Conservation (phyloP, 2,888 invertebrate species). For the Tuberolachnus salignus region DNA sequence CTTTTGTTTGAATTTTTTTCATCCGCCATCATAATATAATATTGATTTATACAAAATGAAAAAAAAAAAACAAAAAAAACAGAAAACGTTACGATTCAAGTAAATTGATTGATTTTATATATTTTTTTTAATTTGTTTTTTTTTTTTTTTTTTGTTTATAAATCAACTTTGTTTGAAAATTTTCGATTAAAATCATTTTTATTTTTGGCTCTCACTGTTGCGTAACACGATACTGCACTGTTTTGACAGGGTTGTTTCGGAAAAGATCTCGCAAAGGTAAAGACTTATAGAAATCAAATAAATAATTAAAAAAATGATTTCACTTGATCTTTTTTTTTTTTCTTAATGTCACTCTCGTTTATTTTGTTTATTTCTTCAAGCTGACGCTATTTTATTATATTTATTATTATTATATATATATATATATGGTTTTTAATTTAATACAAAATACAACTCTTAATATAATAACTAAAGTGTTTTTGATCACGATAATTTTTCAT, state of each 20-base stretch:
- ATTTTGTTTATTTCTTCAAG: slow-evolving; percentile 56
- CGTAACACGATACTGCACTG: slow-evolving; percentile 55
- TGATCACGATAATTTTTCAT: slow-evolving; percentile 46
- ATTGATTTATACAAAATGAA: no score
- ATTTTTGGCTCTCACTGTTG: slow-evolving; percentile 59
- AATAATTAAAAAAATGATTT: slow-evolving; percentile 58
- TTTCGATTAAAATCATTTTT: slow-evolving; percentile 54
- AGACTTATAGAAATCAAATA: slow-evolving; percentile 62
- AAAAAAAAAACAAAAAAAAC: neutral
- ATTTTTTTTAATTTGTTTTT: slow-evolving; percentile 8
- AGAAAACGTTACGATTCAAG: neutral
- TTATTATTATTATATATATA: slow-evolving; percentile 14
- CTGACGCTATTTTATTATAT: slow-evolving; percentile 35
- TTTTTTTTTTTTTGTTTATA: slow-evolving; percentile 39
- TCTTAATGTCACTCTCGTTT: slow-evolving; percentile 56
- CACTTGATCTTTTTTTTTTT: slow-evolving; percentile 58
- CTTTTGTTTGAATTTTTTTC: no score
- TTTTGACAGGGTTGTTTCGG: slow-evolving; percentile 83
- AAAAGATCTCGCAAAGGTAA: slow-evolving; percentile 96
- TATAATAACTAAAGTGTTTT: slow-evolving; percentile 18
- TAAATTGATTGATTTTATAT: slow-evolving; percentile 13
- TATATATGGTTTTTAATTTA: slow-evolving; percentile 13
- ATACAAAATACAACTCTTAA: neutral
- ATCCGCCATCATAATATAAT: no score
- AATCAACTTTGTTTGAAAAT: slow-evolving; percentile 38